Conservation (phyloP, 2,888 invertebrate genomes). For the Agrochola macilenta region DNA sequence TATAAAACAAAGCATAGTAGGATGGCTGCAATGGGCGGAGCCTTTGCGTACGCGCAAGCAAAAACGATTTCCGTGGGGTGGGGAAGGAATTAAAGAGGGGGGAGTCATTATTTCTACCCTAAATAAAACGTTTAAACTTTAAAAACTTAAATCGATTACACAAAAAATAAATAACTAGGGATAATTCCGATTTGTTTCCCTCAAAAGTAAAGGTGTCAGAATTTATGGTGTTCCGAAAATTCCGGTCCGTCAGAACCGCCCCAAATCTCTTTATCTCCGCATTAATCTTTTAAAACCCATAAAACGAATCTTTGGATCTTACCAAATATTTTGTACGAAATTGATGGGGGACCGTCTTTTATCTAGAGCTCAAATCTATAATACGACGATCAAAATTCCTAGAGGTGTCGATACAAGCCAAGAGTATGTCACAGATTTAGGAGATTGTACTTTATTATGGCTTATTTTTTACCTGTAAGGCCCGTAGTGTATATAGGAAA, state of each 20-base stretch:
- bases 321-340: slow-evolving; percentile 89
- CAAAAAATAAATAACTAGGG: slow-evolving; percentile 57
- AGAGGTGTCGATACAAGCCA: slow-evolving; percentile 89
- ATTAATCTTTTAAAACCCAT: slow-evolving; percentile 88
- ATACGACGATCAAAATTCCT: slow-evolving; percentile 87
- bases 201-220: slow-evolving; percentile 79
- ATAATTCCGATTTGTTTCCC: slow-evolving; percentile 63
- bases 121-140: slow-evolving; percentile 65
- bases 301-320: slow-evolving; percentile 88
- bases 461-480: slow-evolving; percentile 68
- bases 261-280: slow-evolving; percentile 87
- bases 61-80: slow-evolving; percentile 65
- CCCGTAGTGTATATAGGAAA: slow-evolving; percentile 37
- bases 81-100: slow-evolving; percentile 68
- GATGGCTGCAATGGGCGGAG: slow-evolving; percentile 82
- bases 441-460: slow-evolving; percentile 74
- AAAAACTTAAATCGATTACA: slow-evolving; percentile 42
- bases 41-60: slow-evolving; percentile 77
- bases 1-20: slow-evolving; percentile 81
- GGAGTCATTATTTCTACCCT: slow-evolving; percentile 61
- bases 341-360: slow-evolving; percentile 87
- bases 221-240: slow-evolving; percentile 85
- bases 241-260: slow-evolving; percentile 78
- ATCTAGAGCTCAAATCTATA: slow-evolving; percentile 84
- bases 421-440: slow-evolving; percentile 80